phyloP scores from a whole-genome alignment of 1,140 invertebrate species.

The Drosophila asahinai region DNA sequence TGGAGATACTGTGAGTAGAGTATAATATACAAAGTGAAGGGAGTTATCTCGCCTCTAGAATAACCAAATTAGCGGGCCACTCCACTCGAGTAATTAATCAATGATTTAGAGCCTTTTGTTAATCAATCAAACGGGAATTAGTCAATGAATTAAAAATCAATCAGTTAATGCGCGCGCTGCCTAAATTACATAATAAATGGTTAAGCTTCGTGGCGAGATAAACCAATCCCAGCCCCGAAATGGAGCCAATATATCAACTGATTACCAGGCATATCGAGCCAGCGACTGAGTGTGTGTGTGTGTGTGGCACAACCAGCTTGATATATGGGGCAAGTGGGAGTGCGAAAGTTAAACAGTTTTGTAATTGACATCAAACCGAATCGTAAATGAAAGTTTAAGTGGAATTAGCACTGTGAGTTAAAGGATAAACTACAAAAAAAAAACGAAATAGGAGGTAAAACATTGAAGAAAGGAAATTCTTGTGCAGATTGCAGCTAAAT shows the following conservation, averaged over 20 bases:
- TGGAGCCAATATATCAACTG: constrained; percentile 40
- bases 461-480: neutral
- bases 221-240: constrained; percentile 29
- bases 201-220: constrained; percentile 32
- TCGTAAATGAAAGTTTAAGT: constrained; percentile 9
- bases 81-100: constrained; percentile 30
- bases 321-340: constrained; percentile 18
- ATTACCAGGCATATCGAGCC: constrained; percentile 12
- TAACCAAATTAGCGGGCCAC: constrained; percentile 11
- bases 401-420: neutral
- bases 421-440: neutral
- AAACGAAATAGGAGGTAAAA: no score
- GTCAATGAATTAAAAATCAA: constrained; percentile 56
- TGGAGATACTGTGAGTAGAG: constrained; percentile 94
- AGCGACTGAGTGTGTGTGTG: neutral
- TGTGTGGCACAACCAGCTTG: constrained; percentile 9
- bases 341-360: constrained; percentile 21
- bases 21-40: constrained; percentile 1
- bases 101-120: constrained; percentile 34
- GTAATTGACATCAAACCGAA: neutral
- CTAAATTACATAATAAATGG: constrained; percentile 55
- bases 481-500: neutral
- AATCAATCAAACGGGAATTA: constrained; percentile 38
- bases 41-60: neutral
- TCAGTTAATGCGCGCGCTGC: constrained; percentile 28